A percentile compares a stretch with the other conserved stretches of the same genome.
These are phyloP conservation scores for Lithophane socia DNA, from an alignment of 2,888 invertebrate genomes.

Conservation along the genomic window DNA sequence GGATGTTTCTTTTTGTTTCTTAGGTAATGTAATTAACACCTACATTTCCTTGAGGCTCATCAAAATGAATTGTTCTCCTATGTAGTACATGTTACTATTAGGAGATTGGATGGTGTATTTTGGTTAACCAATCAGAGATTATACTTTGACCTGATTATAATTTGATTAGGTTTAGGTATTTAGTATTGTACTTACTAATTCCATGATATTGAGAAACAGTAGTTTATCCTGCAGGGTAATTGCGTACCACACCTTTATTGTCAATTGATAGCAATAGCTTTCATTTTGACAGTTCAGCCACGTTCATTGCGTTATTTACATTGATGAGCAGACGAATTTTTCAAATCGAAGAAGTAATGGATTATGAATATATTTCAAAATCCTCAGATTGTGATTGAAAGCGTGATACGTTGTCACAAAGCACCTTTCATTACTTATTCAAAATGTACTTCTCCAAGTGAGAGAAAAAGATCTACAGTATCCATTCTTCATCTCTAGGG, in stretches of 20 bases:
- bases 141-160: not conserved
- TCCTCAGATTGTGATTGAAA: no score
- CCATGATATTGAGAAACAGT: not conserved
- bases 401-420: not conserved
- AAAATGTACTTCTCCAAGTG: constrained; percentile 14
- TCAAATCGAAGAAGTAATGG: no score
- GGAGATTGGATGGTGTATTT: not conserved
- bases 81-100: not conserved
- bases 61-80: constrained; percentile 36
- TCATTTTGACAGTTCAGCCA: no score
- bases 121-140: not conserved
- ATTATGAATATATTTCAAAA: no score
- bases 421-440: constrained; percentile 26
- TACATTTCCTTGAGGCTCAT: constrained; percentile 31
- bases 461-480: constrained; percentile 47
- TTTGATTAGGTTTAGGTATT: not conserved
- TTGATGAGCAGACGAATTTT: no score
- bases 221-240: not conserved
- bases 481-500: constrained; percentile 45
- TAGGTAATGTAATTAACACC: constrained; percentile 44
- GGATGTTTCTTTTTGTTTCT: constrained; percentile 39
- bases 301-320: no score
- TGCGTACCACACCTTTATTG: no score
- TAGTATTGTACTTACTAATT: not conserved
- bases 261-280: no score